Base-by-base conservation (phyloP, 2,888 invertebrate species). In the Drosophila nigricruria region DNA sequence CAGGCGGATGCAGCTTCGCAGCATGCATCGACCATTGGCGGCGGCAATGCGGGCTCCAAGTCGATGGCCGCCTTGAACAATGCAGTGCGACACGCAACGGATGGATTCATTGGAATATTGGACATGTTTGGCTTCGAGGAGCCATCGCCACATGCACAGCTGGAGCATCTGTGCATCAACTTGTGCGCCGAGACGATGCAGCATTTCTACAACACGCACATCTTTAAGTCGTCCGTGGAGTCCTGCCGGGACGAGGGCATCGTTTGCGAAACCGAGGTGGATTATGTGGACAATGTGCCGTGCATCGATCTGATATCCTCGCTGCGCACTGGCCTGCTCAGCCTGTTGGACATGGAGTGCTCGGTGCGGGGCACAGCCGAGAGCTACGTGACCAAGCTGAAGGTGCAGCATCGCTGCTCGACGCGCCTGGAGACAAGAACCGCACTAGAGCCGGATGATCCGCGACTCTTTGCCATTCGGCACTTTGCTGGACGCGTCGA, bases 91-190 rank as follows among this genome's bases (percentile, higher is more conserved):
- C 97, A 97, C 93, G 97, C 97, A 38, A 98, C 98, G 1, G 98
- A 98, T 92, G 98, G 98, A 12, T 98, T 98, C 93, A 98, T 98
- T 79, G 98, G 98, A 47, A 98, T 98, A 90, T 94, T 98, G 63
- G 98, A 98, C 92, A 98, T 98, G 98, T 98, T 98, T 93, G 98
- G 98, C 6, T 98, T 98, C 93, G 98, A 98, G 94, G 97, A 97
- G 92, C 97, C 97, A 34, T 96, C 96, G 93, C 97, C 97, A 1
- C 92, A 92, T 67, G 96, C 97, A 86, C 97, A 97, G 81, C 94
- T 98, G 82, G 98, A 98, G 93, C 98, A 98, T 92, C 94, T 98
- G 69, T 98, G 98, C 93, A 97, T 98, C 88, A 98, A 98, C 93
- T 94, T 98, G 72, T 98, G 98, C 93, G 98, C 98, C 0, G 98